Percentiles rank a stretch among this genome's conserved stretches.
These are phyloP conservation scores for Barypeithes pellucidus DNA, from an alignment of 2,888 invertebrate species.

Conservation along the genomic window DNA sequence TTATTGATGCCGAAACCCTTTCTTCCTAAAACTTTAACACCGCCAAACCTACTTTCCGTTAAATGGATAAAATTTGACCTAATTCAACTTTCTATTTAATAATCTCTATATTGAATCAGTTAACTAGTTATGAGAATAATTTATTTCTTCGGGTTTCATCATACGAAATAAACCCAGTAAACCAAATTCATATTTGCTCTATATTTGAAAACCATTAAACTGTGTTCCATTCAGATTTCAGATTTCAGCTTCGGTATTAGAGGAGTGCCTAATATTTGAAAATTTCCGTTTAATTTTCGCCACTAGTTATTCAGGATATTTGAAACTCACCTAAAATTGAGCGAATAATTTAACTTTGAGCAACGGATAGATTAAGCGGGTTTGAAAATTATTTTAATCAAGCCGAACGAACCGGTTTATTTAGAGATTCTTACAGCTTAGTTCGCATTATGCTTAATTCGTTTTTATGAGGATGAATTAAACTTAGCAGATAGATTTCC, in stretches of 20 bases:
- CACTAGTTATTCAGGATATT: constrained; percentile 24
- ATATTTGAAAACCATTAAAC: constrained; percentile 22
- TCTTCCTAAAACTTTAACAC: no score
- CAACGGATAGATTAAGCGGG: constrained; percentile 14
- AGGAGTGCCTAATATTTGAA: constrained; percentile 36
- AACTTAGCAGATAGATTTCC: no score
- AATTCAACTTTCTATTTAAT: no score
- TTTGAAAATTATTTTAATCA: constrained; percentile 14
- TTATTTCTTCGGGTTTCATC: background rate
- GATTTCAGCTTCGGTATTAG: constrained; percentile 31
- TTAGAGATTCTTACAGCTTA: background rate
- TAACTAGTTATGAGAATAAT: background rate
- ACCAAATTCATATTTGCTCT: constrained; percentile 30
- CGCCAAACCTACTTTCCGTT: no score
- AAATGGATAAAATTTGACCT: no score
- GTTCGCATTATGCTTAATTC: background rate
- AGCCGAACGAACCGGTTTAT: background rate
- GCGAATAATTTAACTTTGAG: constrained; percentile 20
- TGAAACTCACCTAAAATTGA: constrained; percentile 26
- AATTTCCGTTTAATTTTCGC: constrained; percentile 41
- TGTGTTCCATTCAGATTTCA: constrained; percentile 31
- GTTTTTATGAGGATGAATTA: no score
- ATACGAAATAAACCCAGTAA: no score
- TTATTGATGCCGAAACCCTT: no score
- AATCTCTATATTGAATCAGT: no score